Percentiles rank a stretch among this genome's conserved stretches.
Evolutionary conservation across 2,888 invertebrate species (phyloP).

Genomic region (Melinaea marsaeus): DNA sequence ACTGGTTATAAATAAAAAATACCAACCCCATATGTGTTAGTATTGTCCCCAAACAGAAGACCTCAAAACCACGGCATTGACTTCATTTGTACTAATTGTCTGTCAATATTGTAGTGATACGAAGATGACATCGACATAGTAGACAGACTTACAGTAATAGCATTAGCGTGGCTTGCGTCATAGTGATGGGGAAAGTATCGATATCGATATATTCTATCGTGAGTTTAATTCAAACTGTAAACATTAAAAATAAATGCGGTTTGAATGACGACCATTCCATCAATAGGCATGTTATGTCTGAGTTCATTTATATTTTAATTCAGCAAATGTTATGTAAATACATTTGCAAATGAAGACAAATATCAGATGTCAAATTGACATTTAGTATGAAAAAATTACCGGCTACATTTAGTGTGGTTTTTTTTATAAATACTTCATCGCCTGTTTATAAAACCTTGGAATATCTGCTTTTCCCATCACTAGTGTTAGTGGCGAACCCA

Average conservation of each 20-base stretch:
- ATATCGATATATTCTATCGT: constrained; percentile 22
- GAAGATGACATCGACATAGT: constrained; percentile 56
- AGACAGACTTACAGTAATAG: constrained; percentile 69
- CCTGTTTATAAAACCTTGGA: constrained; percentile 12
- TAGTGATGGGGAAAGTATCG: constrained; percentile 45
- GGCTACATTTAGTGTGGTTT: not conserved
- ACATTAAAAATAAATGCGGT: too few relatives aligned
- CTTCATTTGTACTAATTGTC: constrained; percentile 10
- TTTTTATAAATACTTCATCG: not conserved
- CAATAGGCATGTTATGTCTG: too few relatives aligned
- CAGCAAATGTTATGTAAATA: too few relatives aligned
- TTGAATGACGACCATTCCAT: too few relatives aligned
- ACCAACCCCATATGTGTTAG: not conserved
- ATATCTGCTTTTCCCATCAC: constrained; percentile 30
- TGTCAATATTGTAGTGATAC: constrained; percentile 29
- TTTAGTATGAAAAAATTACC: not conserved
- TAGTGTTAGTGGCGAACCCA: constrained; percentile 49
- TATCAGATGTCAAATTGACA: too few relatives aligned
- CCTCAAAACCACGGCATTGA: constrained; percentile 2
- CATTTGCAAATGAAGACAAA: too few relatives aligned
- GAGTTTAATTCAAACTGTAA: too few relatives aligned
- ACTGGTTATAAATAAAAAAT: not conserved
- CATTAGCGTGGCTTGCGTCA: constrained; percentile 57
- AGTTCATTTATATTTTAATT: too few relatives aligned
- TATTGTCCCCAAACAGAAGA: not conserved